Conservation (phyloP, 2,113 vertebrate species). For the Rostratula benghalensis region DNA sequence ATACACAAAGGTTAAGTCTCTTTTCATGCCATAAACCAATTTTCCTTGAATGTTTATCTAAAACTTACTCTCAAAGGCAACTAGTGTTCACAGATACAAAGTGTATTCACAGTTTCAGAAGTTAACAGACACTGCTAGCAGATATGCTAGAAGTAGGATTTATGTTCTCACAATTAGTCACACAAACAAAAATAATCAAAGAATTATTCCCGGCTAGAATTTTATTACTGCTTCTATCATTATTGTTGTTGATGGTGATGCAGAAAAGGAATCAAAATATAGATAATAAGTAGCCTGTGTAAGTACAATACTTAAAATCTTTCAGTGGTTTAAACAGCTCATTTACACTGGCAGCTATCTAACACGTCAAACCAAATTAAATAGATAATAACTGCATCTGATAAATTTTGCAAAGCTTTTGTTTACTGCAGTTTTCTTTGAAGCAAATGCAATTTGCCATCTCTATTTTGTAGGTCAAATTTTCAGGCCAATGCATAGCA, state of each 20-base stretch:
- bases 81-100: neutral
- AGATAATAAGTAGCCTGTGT: neutral
- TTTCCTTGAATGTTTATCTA: neutral
- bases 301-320: neutral
- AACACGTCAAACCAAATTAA: neutral
- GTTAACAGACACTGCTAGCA: constrained; percentile 16
- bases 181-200: neutral
- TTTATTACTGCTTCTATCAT: neutral
- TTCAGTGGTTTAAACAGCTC: neutral
- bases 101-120: constrained; percentile 12
- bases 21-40: neutral
- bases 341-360: neutral
- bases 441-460: neutral
- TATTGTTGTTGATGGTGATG: neutral
- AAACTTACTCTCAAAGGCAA: neutral
- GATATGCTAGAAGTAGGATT: neutral
- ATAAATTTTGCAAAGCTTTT: neutral
- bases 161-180: neutral
- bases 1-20: neutral
- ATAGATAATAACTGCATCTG: neutral
- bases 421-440: neutral
- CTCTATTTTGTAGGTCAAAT: neutral
- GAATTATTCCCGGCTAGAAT: neutral
- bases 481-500: neutral
- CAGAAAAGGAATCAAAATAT: constrained; percentile 14